Evolutionary conservation across 2,113 vertebrate species (phyloP), one percentile per base, ranked within the genome.

Genomic region (Scomber colias): DNA sequence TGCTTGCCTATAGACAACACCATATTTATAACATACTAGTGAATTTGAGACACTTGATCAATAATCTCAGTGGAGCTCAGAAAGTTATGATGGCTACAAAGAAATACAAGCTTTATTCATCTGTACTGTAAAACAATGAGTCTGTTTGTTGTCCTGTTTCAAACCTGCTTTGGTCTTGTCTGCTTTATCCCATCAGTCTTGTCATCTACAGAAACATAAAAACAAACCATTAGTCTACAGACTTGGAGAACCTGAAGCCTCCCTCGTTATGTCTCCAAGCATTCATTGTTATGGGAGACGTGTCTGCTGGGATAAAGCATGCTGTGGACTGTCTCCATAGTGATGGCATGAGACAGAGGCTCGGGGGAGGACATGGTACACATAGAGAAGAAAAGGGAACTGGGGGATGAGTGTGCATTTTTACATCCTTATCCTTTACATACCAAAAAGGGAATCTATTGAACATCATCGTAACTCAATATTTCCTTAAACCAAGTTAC

Each of bases 281-380:
- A 86, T 71, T 71, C 75, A 85, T 92, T 80, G 85, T 87, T 73
- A 85, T 81, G 83, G 90, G 86, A 85, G 75, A 83, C 24, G 10
- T 9, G 71, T 89, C 84, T 75, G 70, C 49, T 63, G 87, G 85
- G 90, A 89, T 44, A 62, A 87, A 81, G 74, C 75, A 77, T 3
- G 82, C 79, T 11, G 64, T 40, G 64, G 81, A 14, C 64, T 35
- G 81, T 92, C 60, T 16, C 90, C 87, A 83, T 87, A 63, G 87
- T 2, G 82, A 93, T 55, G 72, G 59, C 61, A 11, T 79, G 61
- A 77, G 68, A 75, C 40, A 30, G 48, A 40, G 74, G 49, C 72
- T 77, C 45, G 5, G 5, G 53, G 70, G 57, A 72, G 21, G 16
- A 27, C 30, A 31, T 4, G 16, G 27, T 11, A 21, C 73, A 62